Evolutionary conservation across 2,888 invertebrate species (phyloP), one percentile per base, ranked within the genome.

Genomic region (Sminthurinus aureus): DNA sequence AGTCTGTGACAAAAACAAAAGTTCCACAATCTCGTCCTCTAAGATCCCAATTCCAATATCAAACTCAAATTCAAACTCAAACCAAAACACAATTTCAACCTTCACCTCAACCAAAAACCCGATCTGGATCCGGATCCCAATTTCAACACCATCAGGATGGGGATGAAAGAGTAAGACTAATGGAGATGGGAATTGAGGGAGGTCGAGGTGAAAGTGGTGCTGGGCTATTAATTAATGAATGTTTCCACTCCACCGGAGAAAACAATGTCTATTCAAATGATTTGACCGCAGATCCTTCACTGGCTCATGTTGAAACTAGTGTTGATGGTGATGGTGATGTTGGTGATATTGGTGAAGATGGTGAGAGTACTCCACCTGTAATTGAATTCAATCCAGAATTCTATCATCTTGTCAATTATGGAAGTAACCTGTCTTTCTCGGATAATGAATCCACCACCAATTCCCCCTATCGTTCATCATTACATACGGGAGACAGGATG

Each of bases 351-450:
- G 79, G 66, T 11, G 64, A 71, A 22, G 82, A 82, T 67, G 77
- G 73, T 52, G 74, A 58, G 58, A 18, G 71, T 22, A 71, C 71
- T 13, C 71, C 71, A 69, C 88, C 88, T 85, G 87, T 86, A 84
- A 87, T 87, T 87, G 86, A 88, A 86, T 88, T 88, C 84, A 87
- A 87, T 67, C 87, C 87, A 1, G 88, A 88, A 64, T 88, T 86
- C 84, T 88, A 88, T 84, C 86, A 85, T 83, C 88, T 88, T 18
- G 87, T 86, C 81, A 88, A 88, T 84, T 88, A 85, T 79, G 87
- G 88, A 79, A 88, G 87, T 80, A 87, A 88, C 84, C 82, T 86
- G 73, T 87, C 86, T 58, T 87, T 87, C 75, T 86, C 86, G n/a
- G 87, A 87, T 82, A 86, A 87, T 85, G 87, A 88, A 79, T 83